Percentiles rank a stretch among this genome's conserved stretches.
Conservation (phyloP, 2,797 vertebrate species). For the Platyrinchus mystaceus region DNA sequence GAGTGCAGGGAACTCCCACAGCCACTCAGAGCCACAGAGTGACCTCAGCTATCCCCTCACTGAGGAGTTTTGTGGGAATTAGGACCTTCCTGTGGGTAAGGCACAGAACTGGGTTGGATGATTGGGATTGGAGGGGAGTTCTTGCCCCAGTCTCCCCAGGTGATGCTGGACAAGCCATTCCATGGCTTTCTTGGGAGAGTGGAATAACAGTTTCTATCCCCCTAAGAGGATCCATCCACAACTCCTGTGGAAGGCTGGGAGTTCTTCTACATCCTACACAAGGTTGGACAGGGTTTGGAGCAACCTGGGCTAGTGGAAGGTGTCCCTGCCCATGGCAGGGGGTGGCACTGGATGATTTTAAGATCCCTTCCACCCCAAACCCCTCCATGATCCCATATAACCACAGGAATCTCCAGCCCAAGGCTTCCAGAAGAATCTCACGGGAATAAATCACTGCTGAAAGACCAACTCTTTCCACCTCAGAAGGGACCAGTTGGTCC, state of each 20-base stretch:
- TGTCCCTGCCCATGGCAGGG: neutral
- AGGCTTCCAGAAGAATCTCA: rapidly evolving
- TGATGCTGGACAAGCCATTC: neutral
- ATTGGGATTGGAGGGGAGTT: rapidly evolving
- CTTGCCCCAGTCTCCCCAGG: neutral
- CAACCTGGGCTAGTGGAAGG: neutral
- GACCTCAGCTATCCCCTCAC: neutral
- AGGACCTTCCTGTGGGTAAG: neutral
- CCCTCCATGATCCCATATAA: neutral
- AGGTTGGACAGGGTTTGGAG: neutral
- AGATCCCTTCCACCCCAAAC: neutral
- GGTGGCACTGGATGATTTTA: neutral
- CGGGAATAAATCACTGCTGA: rapidly evolving
- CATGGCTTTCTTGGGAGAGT: neutral
- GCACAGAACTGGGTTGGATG: neutral
- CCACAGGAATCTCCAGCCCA: neutral
- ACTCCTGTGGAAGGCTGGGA: neutral
- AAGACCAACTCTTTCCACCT: neutral
- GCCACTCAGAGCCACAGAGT: neutral
- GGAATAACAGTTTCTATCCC: neutral
- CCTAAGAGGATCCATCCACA: neutral
- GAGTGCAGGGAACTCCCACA: neutral
- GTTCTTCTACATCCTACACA: neutral
- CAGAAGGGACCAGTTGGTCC: rapidly evolving
- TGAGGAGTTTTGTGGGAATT: neutral